phyloP scores from a whole-genome alignment of 2,113 vertebrate genomes.

The zebrafish (Danio rerio) region DNA sequence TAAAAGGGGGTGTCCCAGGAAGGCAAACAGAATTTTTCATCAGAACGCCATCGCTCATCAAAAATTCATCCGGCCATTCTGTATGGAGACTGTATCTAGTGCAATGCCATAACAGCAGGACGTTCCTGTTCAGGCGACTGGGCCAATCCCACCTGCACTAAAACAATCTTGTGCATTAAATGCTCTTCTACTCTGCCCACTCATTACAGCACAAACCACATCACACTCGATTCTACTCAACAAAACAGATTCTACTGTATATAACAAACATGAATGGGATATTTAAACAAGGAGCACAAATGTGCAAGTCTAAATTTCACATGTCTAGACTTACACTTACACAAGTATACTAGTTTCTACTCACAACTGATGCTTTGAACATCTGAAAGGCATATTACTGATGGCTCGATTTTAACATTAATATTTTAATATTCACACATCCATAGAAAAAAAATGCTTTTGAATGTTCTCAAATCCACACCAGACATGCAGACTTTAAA shows the following conservation, averaged over 20 bases:
- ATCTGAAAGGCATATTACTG: not conserved
- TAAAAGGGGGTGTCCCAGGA: constrained; percentile 54
- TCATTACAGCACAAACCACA: constrained; percentile 7
- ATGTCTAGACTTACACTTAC: too few relatives aligned
- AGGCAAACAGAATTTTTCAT: constrained; percentile 65
- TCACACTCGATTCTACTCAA: not conserved
- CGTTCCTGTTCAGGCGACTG: constrained; percentile 41
- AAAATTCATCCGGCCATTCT: constrained; percentile 61
- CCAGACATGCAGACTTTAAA: not conserved
- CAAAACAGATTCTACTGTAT: too few relatives aligned
- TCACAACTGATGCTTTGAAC: too few relatives aligned
- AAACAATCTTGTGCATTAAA: constrained; percentile 50
- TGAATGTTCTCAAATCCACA: not conserved
- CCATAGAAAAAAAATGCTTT: not conserved
- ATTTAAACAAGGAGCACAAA: too few relatives aligned
- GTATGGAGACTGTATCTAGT: constrained; percentile 48
- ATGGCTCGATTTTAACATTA: not conserved
- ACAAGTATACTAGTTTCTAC: too few relatives aligned
- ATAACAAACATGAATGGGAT: too few relatives aligned
- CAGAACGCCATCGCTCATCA: constrained; percentile 59
- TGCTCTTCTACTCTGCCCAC: constrained; percentile 32
- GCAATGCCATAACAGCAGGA: constrained; percentile 48
- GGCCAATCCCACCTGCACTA: constrained; percentile 24
- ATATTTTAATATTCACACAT: too few relatives aligned
- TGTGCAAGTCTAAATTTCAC: too few relatives aligned